Evolutionary conservation across 2,888 invertebrate genomes (phyloP), one percentile per base, ranked within the genome.

Genomic region (Lithophane semibrunnea): DNA sequence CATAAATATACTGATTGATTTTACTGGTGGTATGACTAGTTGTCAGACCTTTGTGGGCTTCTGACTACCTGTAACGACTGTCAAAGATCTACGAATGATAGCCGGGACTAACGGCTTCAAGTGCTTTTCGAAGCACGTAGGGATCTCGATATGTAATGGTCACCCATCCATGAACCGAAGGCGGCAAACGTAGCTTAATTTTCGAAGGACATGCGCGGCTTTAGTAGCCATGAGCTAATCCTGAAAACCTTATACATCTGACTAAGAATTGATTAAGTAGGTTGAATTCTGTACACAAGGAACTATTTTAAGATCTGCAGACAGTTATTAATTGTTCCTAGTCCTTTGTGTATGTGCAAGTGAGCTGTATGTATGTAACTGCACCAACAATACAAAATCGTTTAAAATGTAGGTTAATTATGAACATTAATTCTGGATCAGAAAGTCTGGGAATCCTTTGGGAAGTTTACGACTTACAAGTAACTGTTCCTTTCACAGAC

Each of bases 361-460:
- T 29, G 52, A 49, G 12, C 49, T 37, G 56, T n/a, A 5, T 73
- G n/a, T 29, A 29, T n/a, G 44, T 21, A 69, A 49, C 73, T 72
- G 64, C 64, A 65, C 5, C 13, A n/a, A 72, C 71, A 56, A 78
- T 71, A 64, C 63, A 56, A 18, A 49, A 73, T 44, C 24, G 10
- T 73, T 65, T 79, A 54, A 24, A 73, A 66, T 79, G 7, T 79
- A 66, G 78, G 73, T 66, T 73, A 78, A 44, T 37, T 7, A 47
- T 58, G 44, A 49, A 13, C 78, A 49, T 77, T 71, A 77, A 56
- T 56, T 71, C 64, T 72, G 29, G 29, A 21, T 47, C 73, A 42
- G 66, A 60, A 79, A 66, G 74, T 80, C 54, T 66, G 21, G 12
- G 37, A 80, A 60, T 66, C 76, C 81, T 79, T 74, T 79, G 65